phyloP scores from a whole-genome alignment of 2,113 vertebrate genomes.

The Corvus moneduloides region DNA sequence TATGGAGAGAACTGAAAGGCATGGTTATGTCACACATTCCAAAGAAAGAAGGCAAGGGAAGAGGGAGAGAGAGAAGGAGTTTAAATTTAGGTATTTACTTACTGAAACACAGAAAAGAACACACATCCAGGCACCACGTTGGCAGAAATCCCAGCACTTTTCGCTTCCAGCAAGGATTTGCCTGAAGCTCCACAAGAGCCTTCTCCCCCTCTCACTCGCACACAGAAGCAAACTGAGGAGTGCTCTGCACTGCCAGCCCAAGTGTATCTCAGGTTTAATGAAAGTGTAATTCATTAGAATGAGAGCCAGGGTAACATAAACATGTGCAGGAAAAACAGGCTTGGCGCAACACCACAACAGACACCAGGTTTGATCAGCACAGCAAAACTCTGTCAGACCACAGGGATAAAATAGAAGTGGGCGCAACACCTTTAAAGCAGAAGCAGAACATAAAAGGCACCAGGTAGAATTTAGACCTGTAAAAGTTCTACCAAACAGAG shows the following conservation, averaged over 20 bases:
- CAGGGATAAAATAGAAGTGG: not conserved
- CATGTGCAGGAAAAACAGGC: conserved; percentile 55
- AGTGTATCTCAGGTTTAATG: conserved; percentile 8
- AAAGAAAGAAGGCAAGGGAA: not conserved
- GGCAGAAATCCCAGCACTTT: conserved; percentile 16
- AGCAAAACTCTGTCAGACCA: not conserved
- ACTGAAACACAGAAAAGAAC: conserved; percentile 1
- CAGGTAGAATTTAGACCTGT: not conserved
- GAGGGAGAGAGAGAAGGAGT: not conserved
- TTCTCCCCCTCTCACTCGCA: not conserved
- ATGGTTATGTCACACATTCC: not conserved
- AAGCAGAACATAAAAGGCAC: not conserved
- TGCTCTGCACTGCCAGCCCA: not conserved
- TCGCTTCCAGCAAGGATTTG: not conserved
- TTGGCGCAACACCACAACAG: not conserved
- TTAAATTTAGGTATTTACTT: conserved; percentile 32
- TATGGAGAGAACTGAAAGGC: not conserved
- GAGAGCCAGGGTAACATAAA: conserved; percentile 11
- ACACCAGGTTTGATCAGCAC: not conserved
- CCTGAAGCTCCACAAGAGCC: not conserved
- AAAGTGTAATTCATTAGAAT: conserved; percentile 24
- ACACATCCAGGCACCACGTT: not conserved
- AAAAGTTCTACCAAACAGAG: not conserved
- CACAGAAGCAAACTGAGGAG: not conserved
- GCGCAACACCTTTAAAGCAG: not conserved